These are phyloP conservation scores for Galeruca laticollis DNA, from an alignment of 2,888 invertebrate genomes.

Conservation along the genomic window DNA sequence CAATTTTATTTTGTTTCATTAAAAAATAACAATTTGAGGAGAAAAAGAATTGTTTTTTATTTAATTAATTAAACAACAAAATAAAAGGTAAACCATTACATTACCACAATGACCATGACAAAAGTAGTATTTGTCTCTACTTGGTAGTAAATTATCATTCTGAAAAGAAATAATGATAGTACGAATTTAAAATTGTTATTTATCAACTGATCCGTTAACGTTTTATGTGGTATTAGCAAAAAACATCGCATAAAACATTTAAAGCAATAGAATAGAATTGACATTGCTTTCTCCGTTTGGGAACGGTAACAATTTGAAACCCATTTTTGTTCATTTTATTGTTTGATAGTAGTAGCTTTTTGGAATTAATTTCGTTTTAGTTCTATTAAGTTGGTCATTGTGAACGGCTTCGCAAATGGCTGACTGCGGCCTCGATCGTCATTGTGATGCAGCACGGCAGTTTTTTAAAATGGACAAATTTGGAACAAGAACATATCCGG, in stretches of 20 bases:
- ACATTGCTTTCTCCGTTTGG: conserved; percentile 11
- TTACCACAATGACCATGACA: too few species aligned
- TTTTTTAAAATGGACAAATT: conserved; percentile 33
- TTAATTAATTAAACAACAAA: too few species aligned
- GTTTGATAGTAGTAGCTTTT: conserved; percentile 2
- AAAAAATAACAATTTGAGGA: too few species aligned
- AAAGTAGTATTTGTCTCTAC: too few species aligned
- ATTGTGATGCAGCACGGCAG: conserved; percentile 27
- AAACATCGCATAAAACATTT: neutral
- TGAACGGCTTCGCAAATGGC: conserved; percentile 11
- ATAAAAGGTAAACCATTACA: too few species aligned
- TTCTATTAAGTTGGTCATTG: conserved; percentile 27
- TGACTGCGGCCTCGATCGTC: conserved; percentile 30
- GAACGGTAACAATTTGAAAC: neutral
- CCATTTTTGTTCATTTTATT: neutral
- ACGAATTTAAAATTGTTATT: neutral
- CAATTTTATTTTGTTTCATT: too few species aligned
- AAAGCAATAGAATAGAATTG: neutral
- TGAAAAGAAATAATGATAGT: neutral
- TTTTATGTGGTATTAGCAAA: neutral
- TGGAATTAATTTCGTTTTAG: conserved; percentile 19
- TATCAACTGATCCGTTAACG: neutral
- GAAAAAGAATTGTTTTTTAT: too few species aligned
- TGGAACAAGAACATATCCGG: conserved; percentile 38
- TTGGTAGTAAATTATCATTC: too few species aligned